phyloP scores from a whole-genome alignment of 1,140 invertebrate genomes.

The Anastrepha ludens region DNA sequence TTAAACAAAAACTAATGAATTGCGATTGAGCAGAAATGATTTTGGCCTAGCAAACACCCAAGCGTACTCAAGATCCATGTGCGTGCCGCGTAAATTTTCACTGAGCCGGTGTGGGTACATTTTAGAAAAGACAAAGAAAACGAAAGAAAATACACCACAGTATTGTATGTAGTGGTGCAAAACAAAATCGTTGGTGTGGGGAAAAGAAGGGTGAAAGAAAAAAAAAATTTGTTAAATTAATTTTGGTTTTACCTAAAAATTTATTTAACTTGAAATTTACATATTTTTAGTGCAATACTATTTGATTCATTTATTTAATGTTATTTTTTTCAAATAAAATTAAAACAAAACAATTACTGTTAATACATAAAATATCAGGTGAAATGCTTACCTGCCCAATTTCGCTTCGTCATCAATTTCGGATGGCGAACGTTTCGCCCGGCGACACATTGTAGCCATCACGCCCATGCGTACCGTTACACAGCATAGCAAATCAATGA shows the following conservation, averaged over 20 bases:
- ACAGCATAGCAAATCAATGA: constrained; percentile 86
- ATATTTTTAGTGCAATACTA: constrained; percentile 72
- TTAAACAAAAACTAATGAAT: constrained; percentile 70
- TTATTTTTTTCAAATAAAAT: background rate
- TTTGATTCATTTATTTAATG: background rate
- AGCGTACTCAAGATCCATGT: constrained; percentile 69
- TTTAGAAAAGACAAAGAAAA: constrained; percentile 15
- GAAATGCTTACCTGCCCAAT: constrained; percentile 82
- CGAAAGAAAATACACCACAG: background rate
- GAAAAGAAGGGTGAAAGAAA: constrained; percentile 61
- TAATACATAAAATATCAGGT: constrained; percentile 1
- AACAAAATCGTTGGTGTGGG: constrained; percentile 53
- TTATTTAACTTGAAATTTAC: constrained; percentile 5
- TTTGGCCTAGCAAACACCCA: constrained; percentile 73
- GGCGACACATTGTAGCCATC: constrained; percentile 82
- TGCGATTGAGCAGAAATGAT: constrained; percentile 71
- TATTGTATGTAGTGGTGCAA: constrained; percentile 58
- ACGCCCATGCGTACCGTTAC: constrained; percentile 79
- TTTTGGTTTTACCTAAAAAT: constrained; percentile 4
- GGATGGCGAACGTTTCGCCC: constrained; percentile 74
- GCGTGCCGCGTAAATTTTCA: constrained; percentile 23
- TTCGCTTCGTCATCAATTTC: constrained; percentile 84
- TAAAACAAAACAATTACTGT: background rate
- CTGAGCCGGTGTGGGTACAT: constrained; percentile 47
- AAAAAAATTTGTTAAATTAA: constrained; percentile 59